phyloP scores from a whole-genome alignment of 2,797 vertebrate species.

The Thripadectes ignobilis region DNA sequence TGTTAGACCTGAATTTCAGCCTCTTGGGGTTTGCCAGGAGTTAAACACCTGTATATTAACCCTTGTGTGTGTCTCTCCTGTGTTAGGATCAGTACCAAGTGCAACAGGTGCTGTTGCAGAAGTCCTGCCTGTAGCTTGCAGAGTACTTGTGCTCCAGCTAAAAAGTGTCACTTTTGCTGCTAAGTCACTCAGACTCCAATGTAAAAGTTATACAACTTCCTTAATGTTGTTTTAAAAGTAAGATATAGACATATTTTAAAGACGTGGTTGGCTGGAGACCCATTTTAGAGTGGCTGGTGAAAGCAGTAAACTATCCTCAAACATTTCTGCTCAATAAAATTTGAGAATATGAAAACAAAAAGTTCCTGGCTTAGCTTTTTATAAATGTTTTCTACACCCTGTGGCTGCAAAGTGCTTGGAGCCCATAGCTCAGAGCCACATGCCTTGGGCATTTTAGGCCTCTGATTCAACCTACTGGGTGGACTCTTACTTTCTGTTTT shows the following conservation, averaged over 20 bases:
- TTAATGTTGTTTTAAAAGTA: slow-evolving; percentile 40
- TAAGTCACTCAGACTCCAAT: not conserved
- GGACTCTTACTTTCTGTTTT: not conserved
- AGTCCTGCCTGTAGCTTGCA: accelerated
- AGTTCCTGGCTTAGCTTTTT: not conserved
- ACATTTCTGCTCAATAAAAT: slow-evolving; percentile 51
- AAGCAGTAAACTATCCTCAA: slow-evolving; percentile 42
- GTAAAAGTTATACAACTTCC: slow-evolving; percentile 62
- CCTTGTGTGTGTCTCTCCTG: not conserved
- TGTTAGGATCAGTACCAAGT: accelerated
- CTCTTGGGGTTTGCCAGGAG: not conserved
- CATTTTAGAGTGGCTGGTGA: slow-evolving; percentile 9
- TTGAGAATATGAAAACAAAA: slow-evolving; percentile 50
- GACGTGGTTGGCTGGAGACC: slow-evolving; percentile 33
- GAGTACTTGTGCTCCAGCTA: not conserved
- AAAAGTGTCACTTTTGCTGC: slow-evolving; percentile 3
- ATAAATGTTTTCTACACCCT: not conserved
- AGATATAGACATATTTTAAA: slow-evolving; percentile 44
- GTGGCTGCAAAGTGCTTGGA: not conserved
- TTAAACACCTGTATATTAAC: not conserved
- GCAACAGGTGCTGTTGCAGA: not conserved
- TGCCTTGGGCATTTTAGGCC: not conserved
- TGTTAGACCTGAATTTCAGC: not conserved
- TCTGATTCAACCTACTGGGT: not conserved
- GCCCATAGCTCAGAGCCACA: not conserved